Evolutionary conservation across 2,888 invertebrate genomes (phyloP).

Genomic region (Leuctra nigra): DNA sequence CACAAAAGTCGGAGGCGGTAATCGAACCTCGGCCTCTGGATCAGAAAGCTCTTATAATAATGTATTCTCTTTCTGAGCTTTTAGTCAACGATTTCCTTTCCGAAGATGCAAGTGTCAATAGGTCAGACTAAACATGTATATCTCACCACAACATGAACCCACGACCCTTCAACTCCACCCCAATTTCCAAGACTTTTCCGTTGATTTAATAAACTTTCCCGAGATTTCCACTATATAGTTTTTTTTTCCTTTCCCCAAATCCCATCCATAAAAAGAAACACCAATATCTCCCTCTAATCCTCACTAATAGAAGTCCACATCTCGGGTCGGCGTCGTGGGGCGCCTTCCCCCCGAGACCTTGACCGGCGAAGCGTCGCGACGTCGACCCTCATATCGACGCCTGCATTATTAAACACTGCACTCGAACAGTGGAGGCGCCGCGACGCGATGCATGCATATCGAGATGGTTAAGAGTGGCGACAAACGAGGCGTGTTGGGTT

Average conservation of each 20-base stretch:
- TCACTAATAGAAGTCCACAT: constrained; percentile 19
- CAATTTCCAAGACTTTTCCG: not conserved
- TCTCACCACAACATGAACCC: not conserved
- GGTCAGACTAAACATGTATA: too few species aligned
- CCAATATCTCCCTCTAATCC: constrained; percentile 8
- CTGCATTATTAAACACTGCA: constrained; percentile 17
- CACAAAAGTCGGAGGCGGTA: too few species aligned
- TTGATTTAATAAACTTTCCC: not conserved
- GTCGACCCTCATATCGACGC: constrained; percentile 1
- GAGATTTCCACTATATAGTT: not conserved
- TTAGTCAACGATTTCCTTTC: too few species aligned
- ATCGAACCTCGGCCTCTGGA: too few species aligned
- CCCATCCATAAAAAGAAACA: too few species aligned
- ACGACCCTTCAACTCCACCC: not conserved
- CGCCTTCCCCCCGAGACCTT: constrained; percentile 22
- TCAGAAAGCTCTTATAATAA: too few species aligned
- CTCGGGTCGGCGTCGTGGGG: constrained; percentile 2
- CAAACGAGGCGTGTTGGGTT: too few species aligned
- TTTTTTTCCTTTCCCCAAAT: too few species aligned
- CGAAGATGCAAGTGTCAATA: too few species aligned
- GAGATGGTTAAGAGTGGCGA: not conserved
- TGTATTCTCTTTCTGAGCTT: too few species aligned
- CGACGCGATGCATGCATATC: not conserved
- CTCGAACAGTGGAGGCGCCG: constrained; percentile 5
- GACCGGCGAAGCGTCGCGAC: constrained; percentile 20